phyloP scores from a whole-genome alignment of 2,888 invertebrate genomes.

The Drosophila leonis region DNA sequence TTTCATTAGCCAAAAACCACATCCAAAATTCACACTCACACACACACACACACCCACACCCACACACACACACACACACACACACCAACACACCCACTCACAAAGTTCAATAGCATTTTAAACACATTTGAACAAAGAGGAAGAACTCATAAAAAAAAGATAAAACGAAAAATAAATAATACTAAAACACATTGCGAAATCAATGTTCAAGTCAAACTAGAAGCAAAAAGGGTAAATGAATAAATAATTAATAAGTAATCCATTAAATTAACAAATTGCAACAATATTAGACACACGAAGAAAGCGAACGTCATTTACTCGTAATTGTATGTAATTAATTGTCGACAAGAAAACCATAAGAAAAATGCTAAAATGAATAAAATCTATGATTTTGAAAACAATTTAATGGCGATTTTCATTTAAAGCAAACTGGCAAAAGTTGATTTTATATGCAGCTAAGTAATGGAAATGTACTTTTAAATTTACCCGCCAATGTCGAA shows the following conservation, averaged over 20 bases:
- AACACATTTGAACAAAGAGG: conserved; percentile 39
- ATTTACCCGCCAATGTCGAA: background rate
- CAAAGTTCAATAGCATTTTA: conserved; percentile 25
- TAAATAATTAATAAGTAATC: conserved; percentile 49
- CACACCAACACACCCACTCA: background rate
- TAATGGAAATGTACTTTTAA: background rate
- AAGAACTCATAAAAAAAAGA: conserved; percentile 14
- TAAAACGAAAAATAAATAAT: conserved; percentile 3
- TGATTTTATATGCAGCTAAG: accelerated
- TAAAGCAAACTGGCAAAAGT: background rate
- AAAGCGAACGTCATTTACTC: conserved; percentile 50
- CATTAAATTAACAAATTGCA: conserved; percentile 51
- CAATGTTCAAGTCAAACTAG: conserved; percentile 36
- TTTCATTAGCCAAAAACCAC: conserved; percentile 27
- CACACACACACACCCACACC: background rate
- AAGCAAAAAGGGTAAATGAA: conserved; percentile 57
- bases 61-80: conserved; percentile 2
- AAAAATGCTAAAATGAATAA: conserved; percentile 55
- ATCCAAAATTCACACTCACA: conserved; percentile 5
- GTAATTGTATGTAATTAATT: conserved; percentile 59
- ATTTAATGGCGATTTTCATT: background rate
- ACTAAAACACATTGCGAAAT: conserved; percentile 10
- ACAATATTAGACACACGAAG: conserved; percentile 51
- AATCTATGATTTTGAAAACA: conserved; percentile 71
- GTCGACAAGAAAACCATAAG: conserved; percentile 40